These are phyloP conservation scores for Grantiella picta DNA, from an alignment of 2,113 vertebrate species.

Conservation along the genomic window DNA sequence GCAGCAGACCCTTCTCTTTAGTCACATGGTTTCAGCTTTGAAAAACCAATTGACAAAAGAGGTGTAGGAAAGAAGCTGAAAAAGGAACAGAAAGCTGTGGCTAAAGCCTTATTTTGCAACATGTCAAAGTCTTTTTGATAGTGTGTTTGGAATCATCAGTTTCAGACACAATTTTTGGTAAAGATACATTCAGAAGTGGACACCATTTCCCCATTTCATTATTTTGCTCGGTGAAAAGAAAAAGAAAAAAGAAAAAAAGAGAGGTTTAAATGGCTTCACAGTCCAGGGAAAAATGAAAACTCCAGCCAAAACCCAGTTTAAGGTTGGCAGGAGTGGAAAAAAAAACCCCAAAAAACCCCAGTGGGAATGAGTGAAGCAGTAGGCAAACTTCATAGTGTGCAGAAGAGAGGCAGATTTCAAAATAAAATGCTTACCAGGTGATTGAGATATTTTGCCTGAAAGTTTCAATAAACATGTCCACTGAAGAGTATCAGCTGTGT, in stretches of 20 bases:
- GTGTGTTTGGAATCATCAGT: not conserved
- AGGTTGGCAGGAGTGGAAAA: not conserved
- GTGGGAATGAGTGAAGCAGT: not conserved
- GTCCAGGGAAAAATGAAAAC: not conserved
- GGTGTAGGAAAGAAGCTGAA: not conserved
- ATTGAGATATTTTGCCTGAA: not conserved
- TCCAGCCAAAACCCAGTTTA: not conserved
- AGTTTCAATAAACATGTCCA: not conserved
- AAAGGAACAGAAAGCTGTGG: not conserved
- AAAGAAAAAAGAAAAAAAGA: not conserved
- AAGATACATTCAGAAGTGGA: not conserved
- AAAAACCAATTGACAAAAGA: not conserved
- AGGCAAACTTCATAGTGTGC: not conserved
- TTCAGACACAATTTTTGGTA: not conserved
- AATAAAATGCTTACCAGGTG: not conserved
- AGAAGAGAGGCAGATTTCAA: not conserved
- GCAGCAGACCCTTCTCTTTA: not conserved
- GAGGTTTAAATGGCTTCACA: not conserved
- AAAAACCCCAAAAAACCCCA: not conserved
- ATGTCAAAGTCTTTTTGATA: not conserved
- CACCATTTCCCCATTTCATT: fast-evolving
- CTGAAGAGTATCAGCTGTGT: not conserved
- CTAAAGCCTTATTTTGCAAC: not conserved
- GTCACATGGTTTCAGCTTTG: not conserved
- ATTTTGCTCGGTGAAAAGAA: not conserved